Evolutionary conservation across 2,797 vertebrate genomes (phyloP).

Genomic region (Lutjanus argentimaculatus): DNA sequence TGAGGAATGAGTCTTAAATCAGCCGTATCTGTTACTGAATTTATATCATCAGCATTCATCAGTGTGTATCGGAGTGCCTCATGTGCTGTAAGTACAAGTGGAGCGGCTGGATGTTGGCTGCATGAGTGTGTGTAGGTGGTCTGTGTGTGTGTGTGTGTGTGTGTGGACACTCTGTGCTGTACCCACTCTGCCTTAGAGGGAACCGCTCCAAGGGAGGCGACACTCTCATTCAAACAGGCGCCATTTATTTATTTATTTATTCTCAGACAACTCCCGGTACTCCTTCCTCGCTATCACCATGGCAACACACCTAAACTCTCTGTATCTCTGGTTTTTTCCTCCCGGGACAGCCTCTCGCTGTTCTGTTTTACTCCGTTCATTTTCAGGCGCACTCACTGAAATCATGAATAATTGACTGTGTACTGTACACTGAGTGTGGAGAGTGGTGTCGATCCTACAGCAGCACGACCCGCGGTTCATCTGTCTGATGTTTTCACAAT

Average conservation of each 20-base stretch:
- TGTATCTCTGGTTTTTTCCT: conserved; percentile 18
- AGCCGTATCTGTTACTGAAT: conserved; percentile 18
- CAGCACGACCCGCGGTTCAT: conserved; percentile 49
- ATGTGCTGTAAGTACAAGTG: conserved; percentile 31
- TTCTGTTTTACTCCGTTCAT: conserved; percentile 25
- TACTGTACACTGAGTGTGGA: conserved; percentile 49
- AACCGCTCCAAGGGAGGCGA: conserved; percentile 18
- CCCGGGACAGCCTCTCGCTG: conserved; percentile 22
- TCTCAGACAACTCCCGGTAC: conserved; percentile 36
- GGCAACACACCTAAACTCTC: conserved; percentile 62
- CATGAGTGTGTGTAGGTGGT: conserved; percentile 15
- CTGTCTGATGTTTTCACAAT: conserved; percentile 77
- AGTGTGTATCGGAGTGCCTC: conserved; percentile 38
- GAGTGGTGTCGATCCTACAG: conserved; percentile 38
- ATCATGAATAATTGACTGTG: conserved; percentile 57
- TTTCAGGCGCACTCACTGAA: conserved; percentile 33
- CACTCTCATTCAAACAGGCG: conserved; percentile 40
- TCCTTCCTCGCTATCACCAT: conserved; percentile 45
- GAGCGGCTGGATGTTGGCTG: conserved; percentile 9
- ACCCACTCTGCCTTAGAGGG: conserved; percentile 61
- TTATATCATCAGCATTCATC: conserved; percentile 26
- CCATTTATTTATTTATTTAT: conserved; percentile 79
- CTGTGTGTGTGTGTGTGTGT: conserved; percentile 16
- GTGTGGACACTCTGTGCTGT: conserved; percentile 40
- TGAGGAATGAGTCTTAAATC: conserved; percentile 16